Conservation (phyloP, 2,113 vertebrate species). For the Tetrax tetrax region DNA sequence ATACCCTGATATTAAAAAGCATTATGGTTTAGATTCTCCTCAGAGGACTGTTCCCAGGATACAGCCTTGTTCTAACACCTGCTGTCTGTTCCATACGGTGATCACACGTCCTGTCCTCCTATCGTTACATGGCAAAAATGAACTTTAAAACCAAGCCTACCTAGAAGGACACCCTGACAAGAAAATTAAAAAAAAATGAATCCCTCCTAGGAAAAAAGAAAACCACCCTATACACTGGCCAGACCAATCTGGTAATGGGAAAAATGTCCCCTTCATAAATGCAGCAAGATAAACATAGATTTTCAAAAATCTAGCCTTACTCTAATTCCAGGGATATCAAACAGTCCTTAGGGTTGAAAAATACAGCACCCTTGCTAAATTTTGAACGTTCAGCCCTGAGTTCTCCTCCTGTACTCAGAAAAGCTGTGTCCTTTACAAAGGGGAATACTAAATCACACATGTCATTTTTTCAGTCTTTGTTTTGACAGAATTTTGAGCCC, state of each 20-base stretch:
- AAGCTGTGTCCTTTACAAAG: constrained; percentile 11
- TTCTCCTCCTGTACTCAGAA: not conserved
- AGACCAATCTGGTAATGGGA: not conserved
- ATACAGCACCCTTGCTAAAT: not conserved
- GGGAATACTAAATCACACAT: constrained; percentile 5
- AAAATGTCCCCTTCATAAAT: not conserved
- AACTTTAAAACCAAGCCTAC: not conserved
- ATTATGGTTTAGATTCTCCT: not conserved
- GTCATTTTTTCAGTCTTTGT: constrained; percentile 20
- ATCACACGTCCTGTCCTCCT: not conserved
- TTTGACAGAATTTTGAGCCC: constrained; percentile 36
- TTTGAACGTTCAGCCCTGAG: not conserved
- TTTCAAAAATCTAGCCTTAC: not conserved
- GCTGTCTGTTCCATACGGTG: not conserved
- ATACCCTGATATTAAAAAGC: not conserved
- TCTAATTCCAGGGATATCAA: not conserved
- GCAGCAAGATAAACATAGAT: not conserved
- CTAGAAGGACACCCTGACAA: not conserved
- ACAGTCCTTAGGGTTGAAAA: not conserved
- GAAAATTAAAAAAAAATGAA: not conserved
- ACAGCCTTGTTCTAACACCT: not conserved
- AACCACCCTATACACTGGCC: not conserved
- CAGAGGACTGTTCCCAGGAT: not conserved
- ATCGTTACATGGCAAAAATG: not conserved
- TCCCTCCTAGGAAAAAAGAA: not conserved